Base-by-base conservation (phyloP, 1,140 invertebrate genomes). In the Drosophila baimaii region DNA sequence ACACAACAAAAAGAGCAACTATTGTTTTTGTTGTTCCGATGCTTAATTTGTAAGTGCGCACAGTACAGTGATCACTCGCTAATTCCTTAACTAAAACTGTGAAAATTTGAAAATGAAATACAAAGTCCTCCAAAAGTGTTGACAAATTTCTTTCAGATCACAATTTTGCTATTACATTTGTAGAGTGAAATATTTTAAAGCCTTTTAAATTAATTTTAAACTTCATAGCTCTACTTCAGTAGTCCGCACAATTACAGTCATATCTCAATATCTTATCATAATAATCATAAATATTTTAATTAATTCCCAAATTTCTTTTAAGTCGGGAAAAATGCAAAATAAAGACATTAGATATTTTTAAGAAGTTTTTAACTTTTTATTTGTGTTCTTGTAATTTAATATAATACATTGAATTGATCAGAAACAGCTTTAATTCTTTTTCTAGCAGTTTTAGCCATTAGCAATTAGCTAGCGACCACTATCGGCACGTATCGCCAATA, bases 21-120 rank as follows among this genome's bases (percentile, higher is more conserved):
- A 35, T 72, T 56, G 44, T 71, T 49, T 27, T 19, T 69, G 46
- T 54, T 64, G 47, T 69, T 69, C 58, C 41, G 21, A 69, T 54
- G 35, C 70, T 66, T 52, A 52, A 69, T 66, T 69, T 69, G 47
- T 69, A 27, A 41, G 44, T 33, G 17, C 12, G 33, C 23, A 66
- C 46, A 27, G 62, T 44, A 44, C 65, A 69, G 46, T 43, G 29
- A 39, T 23, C 23, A 21, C 46, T 46, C 13, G 41, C 57, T 46
- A 46, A 65, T 65, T 63, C 15, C 15, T 33, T 12, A n/a, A n/a
- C n/a, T n/a, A n/a, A n/a, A n/a, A n/a, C n/a, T n/a, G n/a, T n/a
- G n/a, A n/a, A n/a, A n/a, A n/a, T n/a, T n/a, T n/a, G n/a, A n/a
- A n/a, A n/a, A n/a, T n/a, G n/a, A n/a, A n/a, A n/a, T n/a, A n/a